Conservation (phyloP, 2,113 vertebrate genomes). For the Otis tarda region DNA sequence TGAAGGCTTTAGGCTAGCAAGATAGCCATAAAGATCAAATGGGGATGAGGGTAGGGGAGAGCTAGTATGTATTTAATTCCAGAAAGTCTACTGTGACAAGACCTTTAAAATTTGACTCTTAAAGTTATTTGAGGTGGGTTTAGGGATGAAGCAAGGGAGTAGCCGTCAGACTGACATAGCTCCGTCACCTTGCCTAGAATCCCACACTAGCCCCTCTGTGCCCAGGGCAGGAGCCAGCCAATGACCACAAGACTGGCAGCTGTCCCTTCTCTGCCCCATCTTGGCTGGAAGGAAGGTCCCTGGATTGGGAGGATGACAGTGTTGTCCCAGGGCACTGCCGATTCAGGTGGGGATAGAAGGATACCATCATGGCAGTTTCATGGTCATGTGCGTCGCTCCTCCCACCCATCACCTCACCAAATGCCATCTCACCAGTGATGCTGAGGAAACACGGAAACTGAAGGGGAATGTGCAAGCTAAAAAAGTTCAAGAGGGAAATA, state of each 20-base stretch:
- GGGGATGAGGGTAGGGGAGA: not conserved
- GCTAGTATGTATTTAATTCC: not conserved
- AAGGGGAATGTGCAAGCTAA: not conserved
- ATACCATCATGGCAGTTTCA: not conserved
- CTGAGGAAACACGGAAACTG: not conserved
- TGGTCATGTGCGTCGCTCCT: accelerated
- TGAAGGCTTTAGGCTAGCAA: not conserved
- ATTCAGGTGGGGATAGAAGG: not conserved
- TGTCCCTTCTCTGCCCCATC: not conserved
- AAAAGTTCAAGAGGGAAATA: not conserved
- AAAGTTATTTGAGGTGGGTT: not conserved
- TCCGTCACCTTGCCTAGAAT: not conserved
- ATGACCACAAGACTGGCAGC: not conserved
- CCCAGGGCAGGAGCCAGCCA: not conserved
- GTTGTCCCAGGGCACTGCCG: not conserved
- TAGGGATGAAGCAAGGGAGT: not conserved
- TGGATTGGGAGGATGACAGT: not conserved
- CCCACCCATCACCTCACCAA: not conserved
- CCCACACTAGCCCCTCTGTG: accelerated
- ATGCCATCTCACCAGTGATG: not conserved
- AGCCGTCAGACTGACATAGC: not conserved
- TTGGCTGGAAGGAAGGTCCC: not conserved
- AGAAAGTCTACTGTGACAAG: not conserved
- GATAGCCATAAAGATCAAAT: not conserved
- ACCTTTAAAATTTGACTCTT: not conserved